Percentiles rank a stretch among this genome's conserved stretches.
Conservation (phyloP, 2,888 invertebrate genomes). For the Hirudinaria manillensis region DNA sequence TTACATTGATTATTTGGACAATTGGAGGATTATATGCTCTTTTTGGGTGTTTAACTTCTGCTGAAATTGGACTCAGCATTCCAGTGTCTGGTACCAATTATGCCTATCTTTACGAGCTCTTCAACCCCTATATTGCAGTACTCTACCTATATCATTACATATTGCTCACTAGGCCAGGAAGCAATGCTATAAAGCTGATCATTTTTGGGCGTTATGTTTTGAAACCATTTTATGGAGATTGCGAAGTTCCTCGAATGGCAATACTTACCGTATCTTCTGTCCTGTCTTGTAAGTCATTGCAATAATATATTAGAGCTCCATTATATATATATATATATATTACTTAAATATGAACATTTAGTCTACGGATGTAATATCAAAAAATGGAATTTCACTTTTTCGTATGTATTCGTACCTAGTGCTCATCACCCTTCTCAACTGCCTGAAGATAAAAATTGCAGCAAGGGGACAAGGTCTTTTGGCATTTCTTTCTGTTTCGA, state of each 20-base stretch:
- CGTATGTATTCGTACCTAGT: too few species aligned
- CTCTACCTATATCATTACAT: conserved; percentile 51
- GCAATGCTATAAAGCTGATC: conserved; percentile 48
- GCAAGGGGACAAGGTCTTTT: too few species aligned
- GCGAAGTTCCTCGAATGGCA: conserved; percentile 44
- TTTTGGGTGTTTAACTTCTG: conserved; percentile 80
- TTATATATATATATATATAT: too few species aligned
- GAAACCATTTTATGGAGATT: conserved; percentile 46
- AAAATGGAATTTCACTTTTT: not conserved
- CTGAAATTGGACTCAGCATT: conserved; percentile 79
- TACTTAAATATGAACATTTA: too few species aligned
- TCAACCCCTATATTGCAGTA: conserved; percentile 50
- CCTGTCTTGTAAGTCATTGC: conserved; percentile 45
- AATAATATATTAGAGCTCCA: too few species aligned
- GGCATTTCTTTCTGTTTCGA: too few species aligned
- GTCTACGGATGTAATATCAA: too few species aligned
- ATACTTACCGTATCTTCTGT: conserved; percentile 43
- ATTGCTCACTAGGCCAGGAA: conserved; percentile 48
- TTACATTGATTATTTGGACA: conserved; percentile 82
- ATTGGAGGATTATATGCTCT: conserved; percentile 70
- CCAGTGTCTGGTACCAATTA: conserved; percentile 59
- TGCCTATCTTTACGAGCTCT: conserved; percentile 56
- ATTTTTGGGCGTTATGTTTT: conserved; percentile 51
- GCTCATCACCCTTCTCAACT: too few species aligned
- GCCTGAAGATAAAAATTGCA: too few species aligned